phyloP scores from a whole-genome alignment of 2,888 invertebrate species.

The Machimus atricapillus region DNA sequence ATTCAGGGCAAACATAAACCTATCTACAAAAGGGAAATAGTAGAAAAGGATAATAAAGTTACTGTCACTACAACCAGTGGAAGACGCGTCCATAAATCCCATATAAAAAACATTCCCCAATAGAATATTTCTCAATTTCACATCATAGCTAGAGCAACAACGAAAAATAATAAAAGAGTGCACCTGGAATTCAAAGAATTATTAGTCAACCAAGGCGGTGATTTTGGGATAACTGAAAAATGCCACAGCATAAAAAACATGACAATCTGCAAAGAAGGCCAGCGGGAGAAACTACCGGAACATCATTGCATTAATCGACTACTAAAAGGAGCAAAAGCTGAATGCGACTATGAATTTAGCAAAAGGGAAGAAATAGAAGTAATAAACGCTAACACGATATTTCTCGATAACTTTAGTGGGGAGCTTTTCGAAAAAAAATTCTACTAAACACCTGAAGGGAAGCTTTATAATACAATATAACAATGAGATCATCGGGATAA shows the following conservation, averaged over 20 bases:
- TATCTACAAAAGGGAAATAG: neutral
- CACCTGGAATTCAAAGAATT: neutral
- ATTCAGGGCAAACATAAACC: conserved; percentile 14
- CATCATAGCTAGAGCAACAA: neutral
- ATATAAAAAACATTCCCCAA: too few relatives aligned
- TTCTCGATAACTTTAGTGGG: neutral
- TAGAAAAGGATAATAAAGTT: too few relatives aligned
- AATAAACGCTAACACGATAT: neutral
- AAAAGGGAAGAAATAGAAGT: neutral
- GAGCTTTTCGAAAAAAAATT: neutral
- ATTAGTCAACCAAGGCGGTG: neutral
- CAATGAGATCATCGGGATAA: neutral
- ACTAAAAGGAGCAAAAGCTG: conserved; percentile 42
- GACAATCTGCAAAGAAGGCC: neutral
- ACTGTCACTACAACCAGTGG: too few relatives aligned
- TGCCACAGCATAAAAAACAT: neutral
- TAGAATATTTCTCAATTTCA: neutral
- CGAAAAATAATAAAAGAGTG: neutral
- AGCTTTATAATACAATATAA: neutral
- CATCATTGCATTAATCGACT: neutral
- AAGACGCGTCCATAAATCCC: too few relatives aligned
- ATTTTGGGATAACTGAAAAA: neutral
- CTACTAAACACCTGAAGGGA: neutral
- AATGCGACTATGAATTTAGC: neutral
- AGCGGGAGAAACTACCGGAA: neutral